Percentiles rank a stretch among this genome's conserved stretches.
phyloP scores from a whole-genome alignment of 2,888 invertebrate species.

The Ornithoptera priamus region DNA sequence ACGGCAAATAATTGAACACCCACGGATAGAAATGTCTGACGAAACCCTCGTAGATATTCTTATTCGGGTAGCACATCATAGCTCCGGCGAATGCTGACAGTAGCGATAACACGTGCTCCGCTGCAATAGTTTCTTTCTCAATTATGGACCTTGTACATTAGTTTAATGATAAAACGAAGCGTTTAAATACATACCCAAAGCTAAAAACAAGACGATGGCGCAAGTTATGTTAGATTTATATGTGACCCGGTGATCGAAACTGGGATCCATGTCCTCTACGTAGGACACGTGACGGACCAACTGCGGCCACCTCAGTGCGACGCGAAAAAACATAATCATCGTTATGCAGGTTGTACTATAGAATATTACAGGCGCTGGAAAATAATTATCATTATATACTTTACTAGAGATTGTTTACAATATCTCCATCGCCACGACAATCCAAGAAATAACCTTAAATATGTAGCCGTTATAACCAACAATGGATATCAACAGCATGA shows the following conservation, averaged over 20 bases:
- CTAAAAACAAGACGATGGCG: constrained; percentile 51
- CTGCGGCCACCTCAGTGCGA: constrained; percentile 59
- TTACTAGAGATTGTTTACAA: neutral
- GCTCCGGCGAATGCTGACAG: constrained; percentile 57
- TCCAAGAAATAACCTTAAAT: too few species aligned
- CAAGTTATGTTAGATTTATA: constrained; percentile 62
- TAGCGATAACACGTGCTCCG: constrained; percentile 64
- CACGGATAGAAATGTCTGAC: constrained; percentile 64
- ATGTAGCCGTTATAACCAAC: too few species aligned
- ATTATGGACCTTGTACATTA: too few species aligned
- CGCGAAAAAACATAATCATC: constrained; percentile 56
- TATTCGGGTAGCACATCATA: constrained; percentile 45
- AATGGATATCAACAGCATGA: too few species aligned
- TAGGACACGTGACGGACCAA: constrained; percentile 51
- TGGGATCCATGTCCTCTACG: constrained; percentile 60
- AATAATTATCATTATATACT: neutral
- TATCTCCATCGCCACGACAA: too few species aligned
- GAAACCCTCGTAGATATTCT: constrained; percentile 54
- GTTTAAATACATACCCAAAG: constrained; percentile 49
- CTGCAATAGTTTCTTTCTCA: constrained; percentile 44
- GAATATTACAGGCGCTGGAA: constrained; percentile 62
- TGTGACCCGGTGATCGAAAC: constrained; percentile 46
- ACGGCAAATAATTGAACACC: constrained; percentile 61
- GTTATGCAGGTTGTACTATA: constrained; percentile 59
- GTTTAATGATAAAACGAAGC: too few species aligned